Conservation (phyloP, 2,888 invertebrate species). For the Meteorus cinctellus region DNA sequence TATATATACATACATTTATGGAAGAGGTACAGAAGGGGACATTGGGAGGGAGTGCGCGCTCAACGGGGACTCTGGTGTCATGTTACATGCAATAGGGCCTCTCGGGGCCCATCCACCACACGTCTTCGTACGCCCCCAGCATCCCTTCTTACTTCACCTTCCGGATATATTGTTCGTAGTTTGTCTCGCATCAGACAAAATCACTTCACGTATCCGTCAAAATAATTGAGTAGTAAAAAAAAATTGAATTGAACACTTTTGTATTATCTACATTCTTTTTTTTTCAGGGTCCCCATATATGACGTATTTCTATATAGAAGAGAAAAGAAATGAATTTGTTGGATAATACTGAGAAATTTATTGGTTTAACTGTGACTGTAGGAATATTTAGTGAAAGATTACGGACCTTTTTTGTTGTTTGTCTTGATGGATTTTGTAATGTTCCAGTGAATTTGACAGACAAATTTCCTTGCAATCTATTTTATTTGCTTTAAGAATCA, state of each 20-base stretch:
- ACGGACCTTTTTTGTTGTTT: too few species aligned
- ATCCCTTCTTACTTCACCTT: constrained; percentile 37
- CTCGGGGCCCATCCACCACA: constrained; percentile 34
- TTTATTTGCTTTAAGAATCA: too few species aligned
- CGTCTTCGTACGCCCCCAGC: constrained; percentile 49
- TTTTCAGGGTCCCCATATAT: neutral
- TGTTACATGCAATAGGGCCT: constrained; percentile 60
- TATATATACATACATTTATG: neutral
- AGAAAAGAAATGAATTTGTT: too few species aligned
- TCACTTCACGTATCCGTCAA: constrained; percentile 36
- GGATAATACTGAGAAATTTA: too few species aligned
- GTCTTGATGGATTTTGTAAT: too few species aligned
- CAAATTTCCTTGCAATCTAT: too few species aligned
- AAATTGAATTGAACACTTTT: constrained; percentile 46
- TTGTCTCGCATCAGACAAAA: constrained; percentile 33
- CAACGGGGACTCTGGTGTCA: constrained; percentile 65
- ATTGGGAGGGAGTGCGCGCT: constrained; percentile 52
- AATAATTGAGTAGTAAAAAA: neutral
- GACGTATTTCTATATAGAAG: too few species aligned
- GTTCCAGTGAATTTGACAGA: too few species aligned
- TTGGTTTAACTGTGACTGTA: too few species aligned
- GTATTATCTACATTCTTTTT: constrained; percentile 51
- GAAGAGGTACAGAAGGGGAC: constrained; percentile 16
- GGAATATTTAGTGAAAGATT: too few species aligned
- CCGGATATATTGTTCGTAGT: constrained; percentile 26